Base-by-base conservation (phyloP, 2,797 vertebrate species). In the Muraenolepis orangiensis region DNA sequence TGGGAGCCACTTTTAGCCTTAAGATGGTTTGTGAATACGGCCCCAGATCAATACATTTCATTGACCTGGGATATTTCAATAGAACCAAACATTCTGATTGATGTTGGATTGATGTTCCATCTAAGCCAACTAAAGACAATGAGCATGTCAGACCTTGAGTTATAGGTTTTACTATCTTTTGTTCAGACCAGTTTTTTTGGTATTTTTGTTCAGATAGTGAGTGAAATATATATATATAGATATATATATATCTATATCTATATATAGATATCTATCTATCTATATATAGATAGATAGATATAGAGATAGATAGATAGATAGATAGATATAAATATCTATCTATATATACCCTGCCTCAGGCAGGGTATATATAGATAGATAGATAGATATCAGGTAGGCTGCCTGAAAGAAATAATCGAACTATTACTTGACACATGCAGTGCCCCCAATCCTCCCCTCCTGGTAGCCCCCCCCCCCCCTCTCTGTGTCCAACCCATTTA, bases 401-500 rank as follows among this genome's bases (percentile, higher is more conserved):
- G 51, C 1, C 51, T 23, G 51, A 2, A 57, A 57, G 3, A 34
- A 34, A 38, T 38, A 64, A n/a, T 13, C 3, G 3, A 12, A 3
- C 57, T 23, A 64, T 12, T 3, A 11, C 26, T 64, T 64, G 57
- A 64, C 57, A 12, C 57, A 26, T 26, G 57, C 57, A 4, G 57
- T 64, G 57, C 23, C 11, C n/a, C 57, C 57, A 12, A 26, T 12
- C 57, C 23, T 11, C 10, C 57, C 57, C 10, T 26, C 57, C 29
- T 23, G n/a, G 23, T 34, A 1, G 7, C 2, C 71, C 34, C 12
- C 16, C 14, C 70, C 40, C 31, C 28, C 30, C n/a, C 31, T 18
- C 13, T 28, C 74, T 66, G n/a, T 32, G 67, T 68, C 12, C 18
- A 2, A 71, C 69, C 32, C 70, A 36, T 76, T 80, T 34, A 64